Conservation (phyloP, 1,140 invertebrate species). For the Zaprionus nigranus region DNA sequence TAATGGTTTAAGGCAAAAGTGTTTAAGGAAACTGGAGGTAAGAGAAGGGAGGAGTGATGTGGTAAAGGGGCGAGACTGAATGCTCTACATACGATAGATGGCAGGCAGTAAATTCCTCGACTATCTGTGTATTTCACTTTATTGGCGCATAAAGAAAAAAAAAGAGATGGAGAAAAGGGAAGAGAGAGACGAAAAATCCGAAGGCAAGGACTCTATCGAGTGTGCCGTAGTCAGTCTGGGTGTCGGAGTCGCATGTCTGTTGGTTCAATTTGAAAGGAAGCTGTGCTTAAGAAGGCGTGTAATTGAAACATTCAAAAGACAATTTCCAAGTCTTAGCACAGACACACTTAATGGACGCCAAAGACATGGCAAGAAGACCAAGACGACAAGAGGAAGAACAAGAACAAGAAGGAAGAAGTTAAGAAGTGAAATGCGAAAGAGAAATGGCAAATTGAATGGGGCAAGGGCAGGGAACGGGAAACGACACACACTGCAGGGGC, state of each 20-base stretch:
- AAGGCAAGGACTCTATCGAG: conserved; percentile 24
- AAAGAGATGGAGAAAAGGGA: conserved; percentile 39
- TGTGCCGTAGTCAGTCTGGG: conserved; percentile 18
- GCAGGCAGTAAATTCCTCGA: conserved; percentile 75
- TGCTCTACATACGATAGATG: conserved; percentile 47
- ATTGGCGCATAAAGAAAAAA: conserved; percentile 75
- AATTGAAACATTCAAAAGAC: conserved; percentile 85
- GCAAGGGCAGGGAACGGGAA: neutral
- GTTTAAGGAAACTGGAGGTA: conserved; percentile 74
- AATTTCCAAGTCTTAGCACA: conserved; percentile 85
- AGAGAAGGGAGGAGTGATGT: conserved; percentile 24
- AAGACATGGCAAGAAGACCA: conserved; percentile 63
- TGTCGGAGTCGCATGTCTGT: conserved; percentile 2
- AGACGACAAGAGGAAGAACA: neutral
- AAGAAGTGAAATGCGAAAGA: conserved; percentile 81
- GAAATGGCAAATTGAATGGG: conserved; percentile 62
- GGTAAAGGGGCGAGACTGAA: neutral
- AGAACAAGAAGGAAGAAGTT: conserved; percentile 46
- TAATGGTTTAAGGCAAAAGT: conserved; percentile 84
- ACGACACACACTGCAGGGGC: conserved; percentile 34
- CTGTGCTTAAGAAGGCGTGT: conserved; percentile 85
- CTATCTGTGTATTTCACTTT: conserved; percentile 80
- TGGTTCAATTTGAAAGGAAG: conserved; percentile 83
- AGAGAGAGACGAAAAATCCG: conserved; percentile 30
- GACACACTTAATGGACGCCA: conserved; percentile 84